These are phyloP conservation scores for Tenthredo notha DNA, from an alignment of 2,888 invertebrate genomes.

Conservation along the genomic window DNA sequence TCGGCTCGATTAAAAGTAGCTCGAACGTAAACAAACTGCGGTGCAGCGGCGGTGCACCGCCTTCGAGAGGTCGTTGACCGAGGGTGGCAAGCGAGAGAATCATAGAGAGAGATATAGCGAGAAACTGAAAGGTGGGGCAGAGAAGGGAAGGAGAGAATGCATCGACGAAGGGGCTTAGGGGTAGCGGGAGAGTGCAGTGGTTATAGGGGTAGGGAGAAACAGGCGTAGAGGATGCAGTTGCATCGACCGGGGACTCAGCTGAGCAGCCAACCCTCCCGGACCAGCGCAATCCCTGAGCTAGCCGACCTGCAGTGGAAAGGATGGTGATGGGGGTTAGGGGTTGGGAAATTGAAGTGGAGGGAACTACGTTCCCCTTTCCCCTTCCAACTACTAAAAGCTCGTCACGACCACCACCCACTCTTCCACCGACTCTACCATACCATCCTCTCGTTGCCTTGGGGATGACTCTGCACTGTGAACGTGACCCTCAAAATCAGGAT, in stretches of 20 bases:
- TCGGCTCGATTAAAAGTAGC: conserved; percentile 73
- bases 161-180: conserved; percentile 59
- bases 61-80: conserved; percentile 75
- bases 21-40: conserved; percentile 74
- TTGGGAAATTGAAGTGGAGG: background rate
- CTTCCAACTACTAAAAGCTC: conserved; percentile 70
- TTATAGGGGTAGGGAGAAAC: conserved; percentile 60
- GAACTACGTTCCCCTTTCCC: background rate
- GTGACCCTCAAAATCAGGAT: conserved; percentile 77
- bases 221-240: conserved; percentile 72
- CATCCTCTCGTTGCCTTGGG: conserved; percentile 57
- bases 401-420: conserved; percentile 58
- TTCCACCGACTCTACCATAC: conserved; percentile 59
- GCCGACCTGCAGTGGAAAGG: background rate
- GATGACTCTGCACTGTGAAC: conserved; percentile 75
- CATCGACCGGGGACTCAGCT: conserved; percentile 75
- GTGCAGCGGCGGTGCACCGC: conserved; percentile 66
- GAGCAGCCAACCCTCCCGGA: conserved; percentile 65
- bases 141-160: conserved; percentile 56
- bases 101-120: conserved; percentile 44
- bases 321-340: background rate
- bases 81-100: conserved; percentile 62
- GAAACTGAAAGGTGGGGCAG: conserved; percentile 55
- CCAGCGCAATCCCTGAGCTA: conserved; percentile 49
- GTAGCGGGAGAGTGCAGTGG: conserved; percentile 53